phyloP scores from a whole-genome alignment of 2,888 invertebrate species.

The Eristalis intricaria region DNA sequence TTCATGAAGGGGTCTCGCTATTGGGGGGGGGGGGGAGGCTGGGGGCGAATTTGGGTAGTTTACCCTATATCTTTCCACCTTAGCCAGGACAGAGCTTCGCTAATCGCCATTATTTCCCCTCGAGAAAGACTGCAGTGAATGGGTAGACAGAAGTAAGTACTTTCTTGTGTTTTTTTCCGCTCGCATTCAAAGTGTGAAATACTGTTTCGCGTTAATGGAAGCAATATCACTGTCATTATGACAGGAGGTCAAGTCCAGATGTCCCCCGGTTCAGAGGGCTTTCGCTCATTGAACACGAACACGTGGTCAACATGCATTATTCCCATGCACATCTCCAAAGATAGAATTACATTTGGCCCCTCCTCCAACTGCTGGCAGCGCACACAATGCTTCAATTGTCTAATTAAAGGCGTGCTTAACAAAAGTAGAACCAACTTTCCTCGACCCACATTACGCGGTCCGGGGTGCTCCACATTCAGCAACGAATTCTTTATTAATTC shows the following conservation, averaged over 20 bases:
- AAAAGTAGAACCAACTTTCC: slow-evolving; percentile 36
- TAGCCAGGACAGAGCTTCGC: no score
- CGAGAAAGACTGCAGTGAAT: no score
- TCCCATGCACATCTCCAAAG: background rate
- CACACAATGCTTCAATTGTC: background rate
- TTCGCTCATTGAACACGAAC: background rate
- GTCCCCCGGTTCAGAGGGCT: background rate
- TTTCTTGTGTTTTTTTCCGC: no score
- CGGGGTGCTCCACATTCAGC: slow-evolving; percentile 15
- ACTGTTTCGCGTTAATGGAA: no score
- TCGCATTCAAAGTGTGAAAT: no score
- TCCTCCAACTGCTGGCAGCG: background rate
- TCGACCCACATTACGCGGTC: slow-evolving; percentile 37
- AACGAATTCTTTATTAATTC: slow-evolving; percentile 53
- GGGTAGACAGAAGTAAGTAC: no score
- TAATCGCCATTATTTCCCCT: no score
- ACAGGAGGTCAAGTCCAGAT: background rate
- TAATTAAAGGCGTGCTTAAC: slow-evolving; percentile 19
- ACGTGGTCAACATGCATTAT: background rate
- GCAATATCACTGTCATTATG: background rate
- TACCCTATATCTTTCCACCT: no score
- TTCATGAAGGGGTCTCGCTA: no score
- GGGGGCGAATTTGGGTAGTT: no score
- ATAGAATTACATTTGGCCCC: background rate
- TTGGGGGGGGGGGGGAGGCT: no score